Evolutionary conservation across 2,797 vertebrate genomes (phyloP).

Genomic region (Sparus aurata): DNA sequence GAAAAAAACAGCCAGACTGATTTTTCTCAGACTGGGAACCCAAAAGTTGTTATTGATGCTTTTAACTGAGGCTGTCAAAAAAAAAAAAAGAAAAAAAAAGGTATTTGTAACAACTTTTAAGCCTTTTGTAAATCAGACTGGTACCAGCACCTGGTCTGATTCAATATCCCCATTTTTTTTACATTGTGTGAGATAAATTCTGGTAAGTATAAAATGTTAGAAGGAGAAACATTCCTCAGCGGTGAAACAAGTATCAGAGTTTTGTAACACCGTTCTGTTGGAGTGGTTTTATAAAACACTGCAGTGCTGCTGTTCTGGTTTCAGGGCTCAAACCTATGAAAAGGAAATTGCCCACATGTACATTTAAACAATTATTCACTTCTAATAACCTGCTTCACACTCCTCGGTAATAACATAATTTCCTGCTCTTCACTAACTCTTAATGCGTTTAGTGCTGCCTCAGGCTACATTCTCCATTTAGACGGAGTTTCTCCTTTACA

Average conservation of each 20-base stretch:
- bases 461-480: constrained; percentile 55
- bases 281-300: constrained; percentile 23
- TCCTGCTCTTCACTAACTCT: constrained; percentile 65
- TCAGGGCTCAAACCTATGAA: constrained; percentile 21
- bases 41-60: too few relatives aligned
- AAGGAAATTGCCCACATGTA: constrained; percentile 43
- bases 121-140: background rate
- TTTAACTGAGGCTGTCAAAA: too few relatives aligned
- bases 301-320: constrained; percentile 1
- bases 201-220: background rate
- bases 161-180: background rate
- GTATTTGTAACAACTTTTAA: background rate
- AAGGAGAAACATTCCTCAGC: background rate
- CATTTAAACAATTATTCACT: constrained; percentile 66
- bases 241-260: background rate
- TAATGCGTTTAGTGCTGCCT: constrained; percentile 65
- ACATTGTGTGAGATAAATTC: background rate
- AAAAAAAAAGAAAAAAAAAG: too few relatives aligned
- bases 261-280: background rate
- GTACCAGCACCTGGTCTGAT: background rate
- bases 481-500: constrained; percentile 56
- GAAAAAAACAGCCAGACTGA: too few relatives aligned
- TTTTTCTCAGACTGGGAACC: too few relatives aligned
- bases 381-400: constrained; percentile 70
- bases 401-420: constrained; percentile 65